These are phyloP conservation scores for Botia almorhae DNA, from an alignment of 2,797 vertebrate genomes.

Conservation along the genomic window DNA sequence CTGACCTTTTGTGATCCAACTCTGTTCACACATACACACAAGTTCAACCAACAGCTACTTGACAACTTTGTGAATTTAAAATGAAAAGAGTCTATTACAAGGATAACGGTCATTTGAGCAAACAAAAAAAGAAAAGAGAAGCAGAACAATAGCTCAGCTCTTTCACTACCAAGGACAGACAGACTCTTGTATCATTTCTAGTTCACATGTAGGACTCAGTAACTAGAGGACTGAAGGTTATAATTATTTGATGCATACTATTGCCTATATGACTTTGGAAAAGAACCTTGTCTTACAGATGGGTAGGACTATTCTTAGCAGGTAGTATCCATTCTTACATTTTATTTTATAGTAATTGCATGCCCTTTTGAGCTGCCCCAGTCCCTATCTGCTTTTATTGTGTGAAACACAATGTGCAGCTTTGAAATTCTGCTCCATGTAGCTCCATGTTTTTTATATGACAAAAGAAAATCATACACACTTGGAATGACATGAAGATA, in stretches of 20 bases:
- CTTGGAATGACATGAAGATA: too few relatives aligned
- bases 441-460: too few relatives aligned
- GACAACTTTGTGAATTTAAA: slow-evolving; percentile 3
- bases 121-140: neutral
- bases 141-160: slow-evolving; percentile 6
- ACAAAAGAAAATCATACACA: too few relatives aligned
- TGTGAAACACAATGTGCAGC: neutral
- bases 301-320: too few relatives aligned
- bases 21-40: slow-evolving; percentile 58
- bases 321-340: too few relatives aligned
- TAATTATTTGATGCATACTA: neutral
- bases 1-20: slow-evolving; percentile 78
- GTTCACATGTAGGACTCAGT: slow-evolving; percentile 9
- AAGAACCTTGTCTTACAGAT: neutral
- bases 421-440: neutral
- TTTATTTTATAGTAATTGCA: too few relatives aligned
- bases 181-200: slow-evolving; percentile 3
- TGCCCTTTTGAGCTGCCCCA: neutral
- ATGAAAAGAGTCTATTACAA: neutral
- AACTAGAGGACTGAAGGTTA: slow-evolving; percentile 31
- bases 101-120: neutral
- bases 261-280: neutral
- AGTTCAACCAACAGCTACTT: neutral
- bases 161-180: slow-evolving; percentile 1
- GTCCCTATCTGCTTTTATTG: too few relatives aligned